Base-by-base conservation (phyloP, 1,140 invertebrate species). In the Drosophila micromelanica region DNA sequence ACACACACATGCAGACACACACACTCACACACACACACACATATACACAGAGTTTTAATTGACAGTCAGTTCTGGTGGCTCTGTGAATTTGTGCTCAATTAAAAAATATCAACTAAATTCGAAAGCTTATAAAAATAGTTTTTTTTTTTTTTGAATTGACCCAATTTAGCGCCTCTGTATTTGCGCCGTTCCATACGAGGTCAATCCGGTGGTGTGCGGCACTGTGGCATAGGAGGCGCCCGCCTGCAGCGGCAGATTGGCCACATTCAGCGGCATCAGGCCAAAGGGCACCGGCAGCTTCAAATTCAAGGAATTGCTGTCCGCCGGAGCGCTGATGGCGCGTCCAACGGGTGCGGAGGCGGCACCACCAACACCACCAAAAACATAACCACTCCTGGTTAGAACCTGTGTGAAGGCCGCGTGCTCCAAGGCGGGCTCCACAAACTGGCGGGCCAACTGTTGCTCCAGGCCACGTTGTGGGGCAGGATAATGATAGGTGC, bases 281-380 rank as follows among this genome's bases (percentile, higher is more conserved):
- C 87, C 87, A 17, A 91, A 74, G 17, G 90, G 90, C 57, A 91
- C 78, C 5, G 90, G 90, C 56, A 91, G 57, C 65, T 89, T 90
- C 4, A 91, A 74, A 45, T 91, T 91, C 20, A 91, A 23, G 0
- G 90, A 91, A 9, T 85, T 73, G 62, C 64, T 49, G 40, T 89
- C 84, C 23, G 71, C 12, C 2, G 67, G 23, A 7, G 54, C 30
- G 11, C 54, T 23, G 37, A 89, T 46, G 6, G 78, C 49, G 2
- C 80, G 78, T 2, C 73, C 80, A 0, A 23, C 15, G 59, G 52
- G 35, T 17, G 73, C 52, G n/a, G 42, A 2, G 11, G 55, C 15
- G 15, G 51, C 7, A 27, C 59, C 20, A 45, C 57, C 48, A 61
- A 68, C 71, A 30, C 59, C 67, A 23, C 85, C 85, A 11, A 79